A percentile compares a stretch with the other conserved stretches of the same genome.
Evolutionary conservation across 2,113 vertebrate species (phyloP).

Genomic region (Eira barbara): DNA sequence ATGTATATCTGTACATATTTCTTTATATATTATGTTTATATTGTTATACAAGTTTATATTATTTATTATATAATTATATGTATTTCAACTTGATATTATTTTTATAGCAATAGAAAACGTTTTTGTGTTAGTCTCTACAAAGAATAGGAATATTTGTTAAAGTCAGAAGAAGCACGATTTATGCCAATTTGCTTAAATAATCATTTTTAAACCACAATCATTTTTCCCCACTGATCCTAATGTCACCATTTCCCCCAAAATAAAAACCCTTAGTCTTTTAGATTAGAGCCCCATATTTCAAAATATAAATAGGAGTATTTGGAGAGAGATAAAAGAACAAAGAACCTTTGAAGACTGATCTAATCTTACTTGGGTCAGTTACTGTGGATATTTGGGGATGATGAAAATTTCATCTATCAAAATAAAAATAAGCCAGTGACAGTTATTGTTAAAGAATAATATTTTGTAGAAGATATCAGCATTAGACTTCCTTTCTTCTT

Average conservation of each 20-base stretch:
- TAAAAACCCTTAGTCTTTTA: background rate
- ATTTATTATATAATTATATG: background rate
- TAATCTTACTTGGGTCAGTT: background rate
- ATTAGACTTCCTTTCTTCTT: background rate
- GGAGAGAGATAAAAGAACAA: background rate
- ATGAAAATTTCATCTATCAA: background rate
- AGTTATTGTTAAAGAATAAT: background rate
- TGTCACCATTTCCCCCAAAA: background rate
- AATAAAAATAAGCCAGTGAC: background rate
- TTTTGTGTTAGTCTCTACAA: background rate
- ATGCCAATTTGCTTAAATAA: background rate
- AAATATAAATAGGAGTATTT: background rate
- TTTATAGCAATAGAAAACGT: background rate
- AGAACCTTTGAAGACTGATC: background rate
- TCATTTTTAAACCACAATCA: background rate
- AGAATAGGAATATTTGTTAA: background rate
- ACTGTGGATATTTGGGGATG: background rate
- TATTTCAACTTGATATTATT: background rate
- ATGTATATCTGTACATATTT: background rate
- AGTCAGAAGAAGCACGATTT: background rate
- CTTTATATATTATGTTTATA: background rate
- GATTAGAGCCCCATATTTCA: background rate
- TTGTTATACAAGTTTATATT: background rate
- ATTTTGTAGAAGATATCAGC: background rate
- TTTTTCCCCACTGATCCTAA: background rate